Evolutionary conservation across 2,797 vertebrate species (phyloP).

Genomic region (Falco concolor): DNA sequence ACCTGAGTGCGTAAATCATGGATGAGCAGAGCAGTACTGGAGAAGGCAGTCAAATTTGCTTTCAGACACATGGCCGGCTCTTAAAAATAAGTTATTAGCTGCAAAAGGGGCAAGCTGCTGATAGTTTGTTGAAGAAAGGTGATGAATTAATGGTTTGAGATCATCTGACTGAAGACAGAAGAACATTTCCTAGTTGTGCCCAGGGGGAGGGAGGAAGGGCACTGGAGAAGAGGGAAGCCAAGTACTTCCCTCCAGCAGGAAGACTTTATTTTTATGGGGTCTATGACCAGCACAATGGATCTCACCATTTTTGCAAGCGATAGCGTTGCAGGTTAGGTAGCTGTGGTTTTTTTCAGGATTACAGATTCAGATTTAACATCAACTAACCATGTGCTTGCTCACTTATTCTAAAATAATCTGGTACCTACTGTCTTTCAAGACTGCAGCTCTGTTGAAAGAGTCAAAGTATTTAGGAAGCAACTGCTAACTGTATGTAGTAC

Average conservation of each 20-base stretch:
- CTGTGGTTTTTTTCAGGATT: neutral
- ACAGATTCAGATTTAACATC: neutral
- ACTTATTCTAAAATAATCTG: neutral
- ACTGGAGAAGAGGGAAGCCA: neutral
- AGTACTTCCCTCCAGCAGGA: neutral
- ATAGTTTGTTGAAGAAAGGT: neutral
- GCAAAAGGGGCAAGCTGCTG: neutral
- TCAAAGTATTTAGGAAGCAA: neutral
- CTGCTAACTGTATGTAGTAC: neutral
- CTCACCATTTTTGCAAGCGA: neutral
- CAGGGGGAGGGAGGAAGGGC: neutral
- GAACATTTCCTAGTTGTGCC: neutral
- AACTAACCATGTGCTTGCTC: neutral
- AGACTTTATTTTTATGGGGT: neutral
- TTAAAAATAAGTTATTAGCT: neutral
- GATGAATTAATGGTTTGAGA: neutral
- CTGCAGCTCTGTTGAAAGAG: rapidly evolving
- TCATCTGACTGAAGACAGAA: neutral
- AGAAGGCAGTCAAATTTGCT: neutral
- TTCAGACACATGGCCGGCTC: neutral
- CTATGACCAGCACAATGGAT: neutral
- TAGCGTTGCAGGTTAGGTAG: neutral
- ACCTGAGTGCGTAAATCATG: rapidly evolving
- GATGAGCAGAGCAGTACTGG: neutral
- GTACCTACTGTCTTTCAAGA: neutral